Base-by-base conservation (phyloP, 2,113 vertebrate genomes). In the Neogale vison region DNA sequence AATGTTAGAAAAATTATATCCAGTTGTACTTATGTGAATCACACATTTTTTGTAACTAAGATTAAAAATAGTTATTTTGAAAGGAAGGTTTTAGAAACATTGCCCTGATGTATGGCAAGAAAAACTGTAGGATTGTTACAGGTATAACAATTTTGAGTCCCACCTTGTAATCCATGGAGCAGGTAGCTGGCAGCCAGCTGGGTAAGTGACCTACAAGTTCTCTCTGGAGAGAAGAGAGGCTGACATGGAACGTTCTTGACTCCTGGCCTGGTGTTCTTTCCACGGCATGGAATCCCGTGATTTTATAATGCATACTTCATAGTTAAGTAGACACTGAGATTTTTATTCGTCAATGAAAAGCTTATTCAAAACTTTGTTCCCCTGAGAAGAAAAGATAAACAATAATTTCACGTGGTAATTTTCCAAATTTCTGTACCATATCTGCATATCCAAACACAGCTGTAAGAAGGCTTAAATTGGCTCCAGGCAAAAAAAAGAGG, bases 391-490 rank as follows among this genome's bases (percentile, higher is more conserved):
- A 97, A 97, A 94, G 95, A 95, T 97, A 98, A 97, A 97, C 97
- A 98, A 95, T 98, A 96, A 97, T 98, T 98, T 97, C 91, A 97
- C 42, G 50, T 97, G 95, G 97, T 97, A 95, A 97, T 97, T 97
- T 96, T 96, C 96, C 97, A 94, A 95, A 97, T 94, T 96, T 97
- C 93, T 97, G 76, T 92, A 81, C 91, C 88, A 15, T 97, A 96
- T 97, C 95, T 97, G 55, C 93, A 93, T 97, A 97, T 96, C 90
- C 94, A 98, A 98, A 97, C 96, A 97, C 97, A 98, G 97, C 97
- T 97, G 97, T 95, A 81, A 57, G 77, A 63, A 94, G 92, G 71
- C 90, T 55, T 21, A 72, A 76, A 6, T 42, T 85, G 90, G 81
- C 92, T 96, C 13, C 81, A 29, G 93, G 93, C 90, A 45, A 88